phyloP scores from a whole-genome alignment of 2,888 invertebrate genomes.

The Invenusta paracnida region DNA sequence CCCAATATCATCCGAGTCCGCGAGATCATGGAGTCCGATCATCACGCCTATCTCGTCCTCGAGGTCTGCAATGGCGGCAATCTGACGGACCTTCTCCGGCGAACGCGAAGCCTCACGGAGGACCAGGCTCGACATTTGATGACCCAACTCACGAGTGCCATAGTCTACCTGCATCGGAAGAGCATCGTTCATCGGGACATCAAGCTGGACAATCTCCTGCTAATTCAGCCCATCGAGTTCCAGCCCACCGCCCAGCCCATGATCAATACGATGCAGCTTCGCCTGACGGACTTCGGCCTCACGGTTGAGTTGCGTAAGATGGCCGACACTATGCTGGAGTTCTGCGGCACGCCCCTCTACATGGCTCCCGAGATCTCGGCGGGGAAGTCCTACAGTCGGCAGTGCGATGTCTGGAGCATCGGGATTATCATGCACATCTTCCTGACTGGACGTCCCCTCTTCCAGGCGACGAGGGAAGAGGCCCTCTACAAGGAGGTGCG shows the following conservation, averaged over 20 bases:
- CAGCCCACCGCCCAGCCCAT: background rate
- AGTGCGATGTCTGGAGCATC: constrained; percentile 66
- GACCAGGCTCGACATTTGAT: constrained; percentile 55
- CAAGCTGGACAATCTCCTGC: constrained; percentile 61
- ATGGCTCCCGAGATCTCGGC: constrained; percentile 67
- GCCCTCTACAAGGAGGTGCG: constrained; percentile 36
- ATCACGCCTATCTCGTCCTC: constrained; percentile 62
- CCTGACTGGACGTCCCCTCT: constrained; percentile 35
- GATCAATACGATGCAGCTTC: background rate
- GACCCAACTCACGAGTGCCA: constrained; percentile 56
- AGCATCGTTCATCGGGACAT: constrained; percentile 61
- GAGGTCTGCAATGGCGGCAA: constrained; percentile 64
- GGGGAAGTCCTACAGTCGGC: constrained; percentile 64
- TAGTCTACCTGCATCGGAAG: constrained; percentile 59
- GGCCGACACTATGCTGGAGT: constrained; percentile 63
- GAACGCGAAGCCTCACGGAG: constrained; percentile 55
- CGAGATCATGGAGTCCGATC: constrained; percentile 40
- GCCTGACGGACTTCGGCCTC: constrained; percentile 65
- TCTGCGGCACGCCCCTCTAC: constrained; percentile 65
- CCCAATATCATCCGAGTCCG: constrained; percentile 32
- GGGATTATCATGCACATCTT: constrained; percentile 64
- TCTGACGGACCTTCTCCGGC: constrained; percentile 60
- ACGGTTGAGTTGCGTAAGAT: constrained; percentile 56
- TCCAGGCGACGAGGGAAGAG: constrained; percentile 11
- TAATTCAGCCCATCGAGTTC: constrained; percentile 47